Base-by-base conservation (phyloP, 2,113 vertebrate genomes). In the Canis aureus region DNA sequence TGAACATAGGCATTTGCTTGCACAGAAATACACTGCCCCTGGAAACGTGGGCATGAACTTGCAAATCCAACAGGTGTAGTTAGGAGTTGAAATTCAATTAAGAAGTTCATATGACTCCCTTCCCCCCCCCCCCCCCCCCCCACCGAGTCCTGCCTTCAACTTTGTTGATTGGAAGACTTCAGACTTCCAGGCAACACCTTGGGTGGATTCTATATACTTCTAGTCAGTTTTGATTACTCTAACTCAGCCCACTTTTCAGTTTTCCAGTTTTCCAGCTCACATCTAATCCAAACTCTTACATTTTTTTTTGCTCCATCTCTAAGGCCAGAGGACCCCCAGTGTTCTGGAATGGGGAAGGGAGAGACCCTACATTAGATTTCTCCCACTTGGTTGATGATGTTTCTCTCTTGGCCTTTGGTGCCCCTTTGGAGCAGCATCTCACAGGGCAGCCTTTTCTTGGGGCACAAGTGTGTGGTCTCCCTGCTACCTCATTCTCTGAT, bases 61-160 rank as follows among this genome's bases (percentile, higher is more conserved):
- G 73, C 0, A 51, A 71, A 89, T 53, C 32, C 53, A 12, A 88
- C 8, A 53, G 29, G 10, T 87, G 73, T 92, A 59, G 80, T 71
- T 22, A 60, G 49, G 29, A 51, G 15, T 87, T n/a, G 62, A 71
- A 38, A 19, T 79, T 91, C 55, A 38, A 16, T 29, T 49, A 59
- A 82, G 2, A 53, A 85, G 29, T 82, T 71, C 49, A n/a, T 60
- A 10, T 23, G n/a, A 38, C 43, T 7, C 43, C 43, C 43, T 0
- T 5, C 5, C 43, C 43, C 43, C 1, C 43, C 5, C 43, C 5
- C 3, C 38, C 38, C 38, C 38, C 3, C 38, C 4, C 43, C 0
- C 5, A 6, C 43, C 6, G 5, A 43, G 7, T 43, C 43, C 66
- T 71, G 23, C 29, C n/a, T 90, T 88, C 57, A 35, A 10, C 29